Percentiles rank a stretch among this genome's conserved stretches.
These are phyloP conservation scores for Bubalus kerabau DNA, from an alignment of 2,113 vertebrate genomes.

Conservation along the genomic window DNA sequence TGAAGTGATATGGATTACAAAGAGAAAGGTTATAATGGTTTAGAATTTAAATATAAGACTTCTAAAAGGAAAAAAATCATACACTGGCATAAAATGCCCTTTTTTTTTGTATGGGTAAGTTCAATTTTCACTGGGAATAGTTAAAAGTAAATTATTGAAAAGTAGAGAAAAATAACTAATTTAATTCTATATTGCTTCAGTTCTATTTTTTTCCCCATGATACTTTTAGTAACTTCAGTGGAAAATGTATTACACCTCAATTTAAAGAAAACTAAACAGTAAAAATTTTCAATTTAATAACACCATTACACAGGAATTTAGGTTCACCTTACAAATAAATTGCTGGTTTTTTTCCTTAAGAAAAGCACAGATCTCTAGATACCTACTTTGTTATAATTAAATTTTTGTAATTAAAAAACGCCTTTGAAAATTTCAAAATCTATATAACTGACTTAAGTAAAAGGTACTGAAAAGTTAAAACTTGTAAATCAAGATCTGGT, in stretches of 20 bases:
- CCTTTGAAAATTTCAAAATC: not conserved
- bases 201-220: not conserved
- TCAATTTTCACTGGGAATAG: not conserved
- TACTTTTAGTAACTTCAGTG: not conserved
- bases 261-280: not conserved
- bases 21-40: not conserved
- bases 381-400: not conserved
- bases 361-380: not conserved
- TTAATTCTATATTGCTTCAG: not conserved
- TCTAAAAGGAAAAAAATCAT: not conserved
- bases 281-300: not conserved
- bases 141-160: constrained; percentile 1
- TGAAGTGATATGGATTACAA: not conserved
- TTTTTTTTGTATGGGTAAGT: not conserved
- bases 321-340: not conserved
- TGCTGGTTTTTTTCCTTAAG: not conserved
- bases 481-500: not conserved
- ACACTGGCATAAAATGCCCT: not conserved
- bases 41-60: not conserved
- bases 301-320: not conserved
- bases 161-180: not conserved
- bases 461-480: not conserved
- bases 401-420: not conserved
- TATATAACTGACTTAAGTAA: not conserved
- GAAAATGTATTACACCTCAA: not conserved